These are phyloP conservation scores for Brachypalpus laphriformis DNA, from an alignment of 2,888 invertebrate species.

Conservation along the genomic window DNA sequence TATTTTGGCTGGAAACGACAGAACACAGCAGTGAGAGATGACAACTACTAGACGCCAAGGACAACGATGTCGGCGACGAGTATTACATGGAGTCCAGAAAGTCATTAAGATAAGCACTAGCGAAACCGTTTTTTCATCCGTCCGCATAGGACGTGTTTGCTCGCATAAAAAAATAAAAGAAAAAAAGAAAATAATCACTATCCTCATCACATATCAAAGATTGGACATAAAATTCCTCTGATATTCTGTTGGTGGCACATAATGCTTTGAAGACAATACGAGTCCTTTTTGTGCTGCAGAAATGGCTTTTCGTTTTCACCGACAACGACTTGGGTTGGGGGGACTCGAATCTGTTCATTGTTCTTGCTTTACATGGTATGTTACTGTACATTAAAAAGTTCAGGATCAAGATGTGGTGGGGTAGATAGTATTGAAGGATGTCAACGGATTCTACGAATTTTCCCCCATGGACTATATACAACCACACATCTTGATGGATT, in stretches of 20 bases:
- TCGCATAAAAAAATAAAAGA: not conserved
- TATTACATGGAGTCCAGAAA: slow-evolving; percentile 41
- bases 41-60: no score
- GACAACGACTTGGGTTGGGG: slow-evolving; percentile 3
- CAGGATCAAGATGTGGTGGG: not conserved
- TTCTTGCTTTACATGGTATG: slow-evolving; percentile 6
- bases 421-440: slow-evolving; percentile 3
- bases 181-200: slow-evolving; percentile 1
- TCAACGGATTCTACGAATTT: slow-evolving; percentile 4
- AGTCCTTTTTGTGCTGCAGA: slow-evolving; percentile 22
- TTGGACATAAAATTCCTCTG: slow-evolving; percentile 38
- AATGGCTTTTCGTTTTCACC: slow-evolving; percentile 38
- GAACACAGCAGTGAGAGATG: slow-evolving; percentile 2
- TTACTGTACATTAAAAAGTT: slow-evolving; percentile 6
- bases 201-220: slow-evolving; percentile 48
- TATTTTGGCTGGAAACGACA: slow-evolving; percentile 15
- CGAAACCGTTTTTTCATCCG: slow-evolving; percentile 23
- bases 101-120: slow-evolving; percentile 58
- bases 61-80: not conserved
- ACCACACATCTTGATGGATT: slow-evolving; percentile 31
- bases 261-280: slow-evolving; percentile 1
- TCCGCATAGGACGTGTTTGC: not conserved
- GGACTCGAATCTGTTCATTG: slow-evolving; percentile 18
- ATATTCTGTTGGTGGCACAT: slow-evolving; percentile 38
- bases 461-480: not conserved